Evolutionary conservation across 2,888 invertebrate species (phyloP), one percentile per base, ranked within the genome.

Genomic region (Himalopsyche kuldschensis): DNA sequence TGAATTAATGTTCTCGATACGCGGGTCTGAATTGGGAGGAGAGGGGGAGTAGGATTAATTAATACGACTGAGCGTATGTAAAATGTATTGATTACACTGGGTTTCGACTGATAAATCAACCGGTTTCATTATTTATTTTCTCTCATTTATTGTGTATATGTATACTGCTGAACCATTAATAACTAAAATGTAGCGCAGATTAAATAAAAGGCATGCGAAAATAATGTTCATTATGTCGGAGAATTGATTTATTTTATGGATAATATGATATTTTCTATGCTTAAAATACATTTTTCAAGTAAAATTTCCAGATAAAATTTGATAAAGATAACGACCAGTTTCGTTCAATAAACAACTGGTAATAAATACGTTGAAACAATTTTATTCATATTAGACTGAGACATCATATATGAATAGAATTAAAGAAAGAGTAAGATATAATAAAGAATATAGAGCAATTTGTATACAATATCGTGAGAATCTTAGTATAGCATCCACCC

Each of bases 11-110:
- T 27, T 69, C 69, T 69, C 69, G 69, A 27, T 69, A 69, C 27
- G 69, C 24, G 75, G 11, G 82, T 76, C 35, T n/a, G 48, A 82
- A 79, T 82, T 48, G 79, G 79, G 6, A n/a, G 75, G 15, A 15
- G n/a, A 4, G 41, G 41, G 41, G 11, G 15, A 41, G 41, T 41
- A 15, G 41, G 41, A 82, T 82, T 82, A 76, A 82, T 82, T 82
- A 80, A 83, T 83, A 80, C 80, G 31, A 20, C 41, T 63, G 46
- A 69, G 80, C 80, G 63, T 63, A 84, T 81, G 79, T 84, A 81
- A 81, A 84, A 81, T 81, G 78, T 84, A 84, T 84, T 84, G 84
- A 84, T 84, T 84, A 83, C 81, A 84, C 78, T 63, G 46, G 47
- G 81, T 79, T 78, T 78, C 81, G 30, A 41, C 35, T 35, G 69